Evolutionary conservation across 2,888 invertebrate genomes (phyloP).

Genomic region (Pherbina coryleti): DNA sequence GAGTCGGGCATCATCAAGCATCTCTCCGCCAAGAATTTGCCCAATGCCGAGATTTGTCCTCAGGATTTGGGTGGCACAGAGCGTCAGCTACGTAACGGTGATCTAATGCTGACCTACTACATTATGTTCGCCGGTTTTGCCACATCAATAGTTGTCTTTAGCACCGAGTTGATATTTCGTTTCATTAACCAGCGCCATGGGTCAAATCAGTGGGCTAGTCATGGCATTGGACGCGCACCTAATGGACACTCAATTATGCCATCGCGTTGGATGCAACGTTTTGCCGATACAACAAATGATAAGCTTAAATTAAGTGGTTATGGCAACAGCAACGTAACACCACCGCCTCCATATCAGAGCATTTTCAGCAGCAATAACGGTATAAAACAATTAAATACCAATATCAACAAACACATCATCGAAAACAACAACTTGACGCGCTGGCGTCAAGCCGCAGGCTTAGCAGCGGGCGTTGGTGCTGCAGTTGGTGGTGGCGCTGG

Average conservation of each 20-base stretch:
- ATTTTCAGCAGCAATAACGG: slow-evolving; percentile 57
- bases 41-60: slow-evolving; percentile 84
- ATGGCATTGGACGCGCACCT: slow-evolving; percentile 59
- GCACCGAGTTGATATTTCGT: slow-evolving; percentile 74
- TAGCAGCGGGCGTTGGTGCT: slow-evolving; percentile 37
- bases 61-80: slow-evolving; percentile 85
- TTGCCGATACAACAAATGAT: slow-evolving; percentile 42
- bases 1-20: slow-evolving; percentile 83
- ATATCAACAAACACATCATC: background rate
- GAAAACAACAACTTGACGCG: slow-evolving; percentile 39
- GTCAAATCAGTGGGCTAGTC: slow-evolving; percentile 56
- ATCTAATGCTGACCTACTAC: slow-evolving; percentile 84
- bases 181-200: slow-evolving; percentile 59
- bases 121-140: slow-evolving; percentile 80
- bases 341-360: slow-evolving; percentile 78
- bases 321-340: slow-evolving; percentile 60
- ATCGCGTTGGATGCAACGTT: slow-evolving; percentile 55
- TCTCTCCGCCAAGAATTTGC: slow-evolving; percentile 75
- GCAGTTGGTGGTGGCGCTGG: slow-evolving; percentile 30
- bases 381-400: too few species aligned
- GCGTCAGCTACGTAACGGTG: slow-evolving; percentile 80
- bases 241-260: slow-evolving; percentile 58
- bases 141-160: slow-evolving; percentile 76
- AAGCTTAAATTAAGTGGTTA: slow-evolving; percentile 36
- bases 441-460: slow-evolving; percentile 48